Evolutionary conservation across 2,113 vertebrate genomes (phyloP).

Genomic region (Stictonetta naevosa): DNA sequence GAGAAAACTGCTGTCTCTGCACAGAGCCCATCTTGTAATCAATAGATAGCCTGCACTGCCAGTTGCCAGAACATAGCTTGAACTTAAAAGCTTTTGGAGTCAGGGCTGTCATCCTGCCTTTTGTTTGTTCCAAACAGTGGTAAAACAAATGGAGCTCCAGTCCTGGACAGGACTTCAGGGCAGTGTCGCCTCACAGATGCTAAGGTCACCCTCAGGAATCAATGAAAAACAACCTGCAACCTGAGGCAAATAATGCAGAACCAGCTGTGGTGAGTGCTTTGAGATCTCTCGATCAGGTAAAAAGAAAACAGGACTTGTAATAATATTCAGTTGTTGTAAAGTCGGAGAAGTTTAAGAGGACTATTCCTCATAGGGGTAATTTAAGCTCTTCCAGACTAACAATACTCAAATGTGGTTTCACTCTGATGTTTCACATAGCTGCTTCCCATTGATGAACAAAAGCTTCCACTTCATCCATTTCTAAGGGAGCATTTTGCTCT

Average conservation of each 20-base stretch:
- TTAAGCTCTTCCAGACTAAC: background rate
- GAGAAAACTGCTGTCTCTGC: conserved; percentile 24
- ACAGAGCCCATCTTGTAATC: background rate
- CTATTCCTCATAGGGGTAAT: background rate
- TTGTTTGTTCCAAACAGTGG: background rate
- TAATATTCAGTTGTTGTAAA: background rate
- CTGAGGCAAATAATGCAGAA: background rate
- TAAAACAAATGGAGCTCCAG: background rate
- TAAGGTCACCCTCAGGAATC: background rate
- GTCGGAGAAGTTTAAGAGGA: background rate
- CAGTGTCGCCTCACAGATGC: background rate
- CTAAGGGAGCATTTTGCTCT: background rate
- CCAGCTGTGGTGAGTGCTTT: background rate
- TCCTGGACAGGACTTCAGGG: background rate
- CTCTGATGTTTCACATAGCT: background rate
- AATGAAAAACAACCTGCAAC: background rate
- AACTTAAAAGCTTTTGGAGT: conserved; percentile 1
- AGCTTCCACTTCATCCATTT: background rate
- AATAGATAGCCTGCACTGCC: background rate
- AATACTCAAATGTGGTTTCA: background rate
- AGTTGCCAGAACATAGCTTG: background rate
- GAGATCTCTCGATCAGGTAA: background rate
- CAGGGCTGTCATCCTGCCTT: background rate
- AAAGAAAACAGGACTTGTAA: background rate
- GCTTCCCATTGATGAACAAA: background rate